These are phyloP conservation scores for Thaumatotibia leucotreta DNA, from an alignment of 1,140 invertebrate species.

Conservation along the genomic window DNA sequence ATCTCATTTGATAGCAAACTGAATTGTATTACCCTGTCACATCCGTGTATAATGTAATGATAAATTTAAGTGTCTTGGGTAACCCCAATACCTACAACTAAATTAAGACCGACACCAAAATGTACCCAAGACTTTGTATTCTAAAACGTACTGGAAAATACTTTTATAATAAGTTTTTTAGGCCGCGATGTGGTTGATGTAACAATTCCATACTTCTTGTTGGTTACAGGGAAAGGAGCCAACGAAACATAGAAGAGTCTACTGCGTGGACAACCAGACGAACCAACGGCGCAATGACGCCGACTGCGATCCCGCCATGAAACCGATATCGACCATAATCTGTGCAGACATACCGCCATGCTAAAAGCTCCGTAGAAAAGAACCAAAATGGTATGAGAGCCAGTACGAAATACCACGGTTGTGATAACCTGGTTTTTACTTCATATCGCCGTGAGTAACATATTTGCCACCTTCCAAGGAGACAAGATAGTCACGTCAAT, in stretches of 20 bases:
- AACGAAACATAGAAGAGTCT: slow-evolving; percentile 54
- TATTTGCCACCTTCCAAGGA: too few species aligned
- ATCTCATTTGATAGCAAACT: too few species aligned
- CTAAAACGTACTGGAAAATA: too few species aligned
- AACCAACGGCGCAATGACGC: slow-evolving; percentile 52
- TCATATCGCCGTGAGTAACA: slow-evolving; percentile 6
- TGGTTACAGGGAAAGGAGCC: slow-evolving; percentile 52
- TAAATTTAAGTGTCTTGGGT: too few species aligned
- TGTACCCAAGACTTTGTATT: too few species aligned
- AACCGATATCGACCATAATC: slow-evolving; percentile 52
- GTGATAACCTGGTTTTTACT: neutral
- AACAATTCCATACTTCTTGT: neutral
- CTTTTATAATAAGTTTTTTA: neutral
- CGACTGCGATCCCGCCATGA: slow-evolving; percentile 49
- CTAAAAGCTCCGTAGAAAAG: slow-evolving; percentile 29
- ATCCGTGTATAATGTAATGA: too few species aligned
- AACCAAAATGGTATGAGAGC: slow-evolving; percentile 29
- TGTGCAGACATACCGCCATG: slow-evolving; percentile 64
- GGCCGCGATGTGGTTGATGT: neutral
- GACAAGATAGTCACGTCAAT: too few species aligned
- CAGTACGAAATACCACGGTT: neutral
- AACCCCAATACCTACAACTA: too few species aligned
- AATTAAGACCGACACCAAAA: too few species aligned
- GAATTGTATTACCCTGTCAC: too few species aligned
- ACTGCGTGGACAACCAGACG: slow-evolving; percentile 60